Evolutionary conservation across 2,113 vertebrate species (phyloP), one percentile per base, ranked within the genome.

Genomic region (Bubalus kerabau): DNA sequence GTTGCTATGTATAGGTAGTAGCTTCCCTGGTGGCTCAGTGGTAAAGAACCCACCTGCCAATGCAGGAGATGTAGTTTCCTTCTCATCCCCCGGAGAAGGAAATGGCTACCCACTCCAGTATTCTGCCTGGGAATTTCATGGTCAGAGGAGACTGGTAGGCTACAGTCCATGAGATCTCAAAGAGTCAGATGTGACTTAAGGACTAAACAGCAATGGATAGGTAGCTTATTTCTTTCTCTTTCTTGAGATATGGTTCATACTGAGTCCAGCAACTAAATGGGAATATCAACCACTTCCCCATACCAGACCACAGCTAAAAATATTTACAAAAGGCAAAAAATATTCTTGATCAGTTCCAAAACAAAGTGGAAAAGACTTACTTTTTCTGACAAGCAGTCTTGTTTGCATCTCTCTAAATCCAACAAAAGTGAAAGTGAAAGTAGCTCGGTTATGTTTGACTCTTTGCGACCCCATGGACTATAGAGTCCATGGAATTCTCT

Each of bases 391-490:
- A 50, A 21, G 17, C 30, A 26, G n/a, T 87, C 24, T 95, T 84
- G 2, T 76, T 26, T 57, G 3, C 7, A n/a, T 3, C 15, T n/a
- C n/a, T 71, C n/a, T 36, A 71, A 71, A 71, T 71, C 9, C 17
- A 71, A 36, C 17, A 36, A 71, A 36, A 67, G 32, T 21, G 32
- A 67, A 11, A 1, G 0, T 71, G 17, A 71, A 71, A 71, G 64
- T 71, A 1, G 3, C 4, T 71, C n/a, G 21, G 17, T 36, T 4
- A 11, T 36, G 4, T 67, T 8, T 0, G 1, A 67, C 64, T 67
- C 8, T n/a, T 64, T 67, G n/a, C 0, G 8, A 67, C 8, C 8
- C 16, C 32, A n/a, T n/a, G 32, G 16, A 64, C 30, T n/a, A 36
- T 19, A n/a, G 16, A n/a, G 8, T 67, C 32, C 32, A 36, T 67